Base-by-base conservation (phyloP, 2,888 invertebrate genomes). In the Aleiodes testaceus region DNA sequence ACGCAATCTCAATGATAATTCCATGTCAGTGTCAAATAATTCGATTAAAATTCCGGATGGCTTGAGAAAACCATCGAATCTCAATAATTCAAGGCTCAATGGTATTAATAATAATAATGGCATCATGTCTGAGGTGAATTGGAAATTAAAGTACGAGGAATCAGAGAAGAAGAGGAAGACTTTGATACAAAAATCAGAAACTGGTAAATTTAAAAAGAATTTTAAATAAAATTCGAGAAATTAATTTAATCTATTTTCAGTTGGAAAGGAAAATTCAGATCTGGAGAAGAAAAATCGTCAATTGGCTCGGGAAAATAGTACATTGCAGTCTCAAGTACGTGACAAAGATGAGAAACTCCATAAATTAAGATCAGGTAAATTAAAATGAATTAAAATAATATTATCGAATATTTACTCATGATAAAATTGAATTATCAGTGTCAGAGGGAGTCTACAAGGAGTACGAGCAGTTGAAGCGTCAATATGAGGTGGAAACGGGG, bases 371-470 rank as follows among this genome's bases (percentile, higher is more conserved):
- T 87, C 87, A 82, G 88, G 89, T 89, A 78, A 75, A 76, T 77
- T 66, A 49, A 14, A 67, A 11, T 59, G 9, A 66, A 66, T 20
- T 3, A 12, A 44, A 44, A 45, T 16, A 3, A 16, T 65, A 22
- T 22, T 9, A 47, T 52, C n/a, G 20, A 16, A 52, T 45, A 14
- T 36, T 12, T 36, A 55, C 22, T 30, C 45, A 44, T 30, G 0
- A n/a, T 44, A 45, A 52, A 12, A 52, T 7, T 20, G 22, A 45
- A 45, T 59, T 30, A 2, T 85, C 87, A 82, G 94, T 93, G 59
- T 93, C 94, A 7, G 93, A 93, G 88, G 92, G 92, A 78, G 88
- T 92, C 47, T 94, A 92, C 87, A 90, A 90, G 72, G 94, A 94
- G 84, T 94, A 94, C 86, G 93, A 93, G 84, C 92, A 92, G 83